A percentile compares a stretch with the other conserved stretches of the same genome.
phyloP scores from a whole-genome alignment of 2,888 invertebrate genomes.

The Drosophila atroscutellata region DNA sequence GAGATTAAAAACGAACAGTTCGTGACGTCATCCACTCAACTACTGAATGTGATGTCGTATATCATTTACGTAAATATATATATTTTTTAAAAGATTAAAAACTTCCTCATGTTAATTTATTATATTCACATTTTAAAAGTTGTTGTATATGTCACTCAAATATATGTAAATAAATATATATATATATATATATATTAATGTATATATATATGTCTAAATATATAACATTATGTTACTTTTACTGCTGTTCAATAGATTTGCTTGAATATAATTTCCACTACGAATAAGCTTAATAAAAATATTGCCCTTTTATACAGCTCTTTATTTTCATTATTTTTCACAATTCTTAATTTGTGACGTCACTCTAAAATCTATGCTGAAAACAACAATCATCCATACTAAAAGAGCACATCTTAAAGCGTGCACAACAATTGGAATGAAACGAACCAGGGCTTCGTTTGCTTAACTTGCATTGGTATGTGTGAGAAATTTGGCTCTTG shows the following conservation, averaged over 20 bases:
- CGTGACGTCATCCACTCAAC: constrained; percentile 38
- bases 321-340: background rate
- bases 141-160: background rate
- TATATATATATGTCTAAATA: background rate
- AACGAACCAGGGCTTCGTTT: constrained; percentile 47
- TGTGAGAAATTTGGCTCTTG: constrained; percentile 45
- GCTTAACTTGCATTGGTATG: constrained; percentile 32
- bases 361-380: background rate
- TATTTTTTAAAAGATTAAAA: background rate
- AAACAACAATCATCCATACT: background rate
- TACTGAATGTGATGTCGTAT: background rate
- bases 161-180: background rate
- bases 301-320: background rate
- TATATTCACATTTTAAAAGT: background rate
- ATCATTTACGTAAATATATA: background rate
- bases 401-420: constrained; percentile 7
- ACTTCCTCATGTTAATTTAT: background rate
- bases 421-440: constrained; percentile 36
- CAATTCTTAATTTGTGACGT: constrained; percentile 24
- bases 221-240: background rate
- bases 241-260: background rate
- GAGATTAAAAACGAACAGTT: background rate
- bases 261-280: background rate
- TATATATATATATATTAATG: background rate
- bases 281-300: background rate